Conservation (phyloP, 2,797 vertebrate species). For the Pteropus rufus region DNA sequence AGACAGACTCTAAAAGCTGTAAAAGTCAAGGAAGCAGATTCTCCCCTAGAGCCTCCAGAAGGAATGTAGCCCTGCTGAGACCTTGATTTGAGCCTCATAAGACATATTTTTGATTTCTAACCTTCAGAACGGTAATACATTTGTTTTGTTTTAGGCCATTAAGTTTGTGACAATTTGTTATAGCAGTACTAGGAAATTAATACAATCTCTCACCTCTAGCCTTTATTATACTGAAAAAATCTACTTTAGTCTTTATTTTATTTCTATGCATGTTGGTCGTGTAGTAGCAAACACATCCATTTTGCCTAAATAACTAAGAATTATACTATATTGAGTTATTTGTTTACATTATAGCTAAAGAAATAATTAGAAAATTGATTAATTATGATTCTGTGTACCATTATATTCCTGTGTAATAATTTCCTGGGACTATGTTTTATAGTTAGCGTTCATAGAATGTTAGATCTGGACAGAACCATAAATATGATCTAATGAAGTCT, state of each 20-base stretch:
- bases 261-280: background rate
- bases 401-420: background rate
- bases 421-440: constrained; percentile 14
- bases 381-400: background rate
- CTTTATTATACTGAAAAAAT: background rate
- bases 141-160: background rate
- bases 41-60: background rate
- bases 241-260: background rate
- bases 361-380: constrained; percentile 34
- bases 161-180: background rate
- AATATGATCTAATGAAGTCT: background rate
- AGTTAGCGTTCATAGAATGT: constrained; percentile 13
- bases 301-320: background rate
- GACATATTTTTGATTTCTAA: background rate
- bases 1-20: background rate
- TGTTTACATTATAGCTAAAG: background rate
- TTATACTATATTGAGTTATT: background rate
- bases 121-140: background rate
- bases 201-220: background rate
- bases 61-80: background rate
- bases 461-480: background rate
- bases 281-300: background rate
- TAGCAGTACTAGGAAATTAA: background rate
- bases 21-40: background rate
- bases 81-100: background rate